A percentile compares a stretch with the other conserved stretches of the same genome.
Evolutionary conservation across 2,797 vertebrate genomes (phyloP).

Genomic region (Rousettus madagascariensis): DNA sequence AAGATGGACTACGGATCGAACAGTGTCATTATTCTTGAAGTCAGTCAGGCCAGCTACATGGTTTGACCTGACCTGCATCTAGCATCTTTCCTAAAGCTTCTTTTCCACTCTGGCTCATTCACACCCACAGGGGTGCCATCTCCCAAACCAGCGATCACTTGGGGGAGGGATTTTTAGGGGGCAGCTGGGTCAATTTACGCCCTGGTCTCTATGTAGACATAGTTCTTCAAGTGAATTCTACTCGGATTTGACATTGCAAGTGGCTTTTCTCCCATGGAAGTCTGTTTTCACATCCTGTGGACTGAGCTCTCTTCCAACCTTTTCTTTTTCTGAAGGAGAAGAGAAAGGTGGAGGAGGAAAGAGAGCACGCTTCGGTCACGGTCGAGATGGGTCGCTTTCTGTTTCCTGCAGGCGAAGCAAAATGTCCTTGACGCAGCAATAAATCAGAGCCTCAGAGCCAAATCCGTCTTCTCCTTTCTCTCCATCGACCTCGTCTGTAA

Average conservation of each 20-base stretch:
- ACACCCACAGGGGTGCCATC: not conserved
- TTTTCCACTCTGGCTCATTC: not conserved
- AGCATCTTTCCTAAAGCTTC: not conserved
- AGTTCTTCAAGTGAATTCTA: slow-evolving; percentile 26
- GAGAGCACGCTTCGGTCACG: not conserved
- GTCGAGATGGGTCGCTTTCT: not conserved
- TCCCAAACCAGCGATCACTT: not conserved
- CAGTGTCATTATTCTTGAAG: not conserved
- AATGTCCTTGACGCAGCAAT: not conserved
- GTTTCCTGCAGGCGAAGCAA: not conserved
- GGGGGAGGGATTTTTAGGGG: not conserved
- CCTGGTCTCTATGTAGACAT: not conserved
- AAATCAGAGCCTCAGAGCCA: not conserved
- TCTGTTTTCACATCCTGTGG: not conserved
- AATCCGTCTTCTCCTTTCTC: not conserved
- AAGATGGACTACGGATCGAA: not conserved
- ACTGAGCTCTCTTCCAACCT: not conserved
- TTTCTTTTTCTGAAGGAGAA: slow-evolving; percentile 9
- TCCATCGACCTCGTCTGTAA: not conserved
- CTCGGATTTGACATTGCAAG: not conserved
- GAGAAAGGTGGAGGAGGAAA: not conserved
- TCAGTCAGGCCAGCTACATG: not conserved
- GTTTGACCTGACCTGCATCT: not conserved
- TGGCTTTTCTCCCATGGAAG: not conserved
- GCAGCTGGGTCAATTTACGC: not conserved